These are phyloP conservation scores for Heloderma charlesbogerti DNA, from an alignment of 2,113 vertebrate species.

Conservation along the genomic window DNA sequence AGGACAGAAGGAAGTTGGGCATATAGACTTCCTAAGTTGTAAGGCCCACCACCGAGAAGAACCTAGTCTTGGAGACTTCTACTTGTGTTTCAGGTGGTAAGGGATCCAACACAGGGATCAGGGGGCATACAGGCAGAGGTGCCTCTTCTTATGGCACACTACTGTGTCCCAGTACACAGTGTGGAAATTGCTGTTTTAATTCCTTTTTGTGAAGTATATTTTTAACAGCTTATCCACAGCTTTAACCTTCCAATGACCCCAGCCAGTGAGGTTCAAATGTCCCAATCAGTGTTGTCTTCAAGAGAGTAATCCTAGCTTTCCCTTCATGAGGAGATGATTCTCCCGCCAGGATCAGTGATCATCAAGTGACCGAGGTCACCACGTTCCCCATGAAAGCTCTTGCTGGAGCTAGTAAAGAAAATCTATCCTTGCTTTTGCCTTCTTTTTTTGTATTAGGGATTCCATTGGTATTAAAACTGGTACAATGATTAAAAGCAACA, in stretches of 20 bases:
- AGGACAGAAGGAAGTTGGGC: not conserved
- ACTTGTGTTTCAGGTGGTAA: not conserved
- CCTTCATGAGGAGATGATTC: constrained; percentile 27
- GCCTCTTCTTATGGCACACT: not conserved
- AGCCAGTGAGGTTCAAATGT: not conserved
- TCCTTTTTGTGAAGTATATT: not conserved
- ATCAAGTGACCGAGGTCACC: constrained; percentile 34
- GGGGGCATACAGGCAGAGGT: not conserved
- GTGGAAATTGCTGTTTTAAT: not conserved
- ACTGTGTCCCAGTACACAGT: not conserved
- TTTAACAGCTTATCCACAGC: not conserved
- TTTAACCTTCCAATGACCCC: constrained; percentile 31
- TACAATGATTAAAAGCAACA: constrained; percentile 62
- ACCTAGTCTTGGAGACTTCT: not conserved
- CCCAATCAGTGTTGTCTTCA: constrained; percentile 12
- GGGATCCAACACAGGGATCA: not conserved
- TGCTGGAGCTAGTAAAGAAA: constrained; percentile 26
- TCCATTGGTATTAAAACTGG: constrained; percentile 59
- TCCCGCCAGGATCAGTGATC: constrained; percentile 14
- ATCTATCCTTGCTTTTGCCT: constrained; percentile 27
- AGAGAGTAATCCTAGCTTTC: constrained; percentile 48
- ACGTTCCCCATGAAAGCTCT: constrained; percentile 35
- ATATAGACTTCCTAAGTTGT: not conserved
- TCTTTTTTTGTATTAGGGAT: constrained; percentile 38
- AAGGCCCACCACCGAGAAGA: not conserved